phyloP scores from a whole-genome alignment of 2,797 vertebrate genomes.

The Podarcis lilfordi region DNA sequence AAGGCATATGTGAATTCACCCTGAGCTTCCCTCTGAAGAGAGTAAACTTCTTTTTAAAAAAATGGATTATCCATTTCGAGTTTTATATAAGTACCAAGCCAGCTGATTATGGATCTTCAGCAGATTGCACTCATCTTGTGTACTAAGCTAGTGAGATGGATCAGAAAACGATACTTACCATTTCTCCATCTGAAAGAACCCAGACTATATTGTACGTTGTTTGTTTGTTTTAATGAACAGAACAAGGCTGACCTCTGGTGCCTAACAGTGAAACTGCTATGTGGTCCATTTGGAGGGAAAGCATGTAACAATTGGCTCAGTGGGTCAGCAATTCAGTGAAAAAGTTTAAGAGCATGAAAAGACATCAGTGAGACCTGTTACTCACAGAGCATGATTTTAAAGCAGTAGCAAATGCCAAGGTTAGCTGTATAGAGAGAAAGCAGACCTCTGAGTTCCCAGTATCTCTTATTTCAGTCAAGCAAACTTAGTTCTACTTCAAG shows the following conservation, averaged over 20 bases:
- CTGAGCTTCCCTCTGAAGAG: not conserved
- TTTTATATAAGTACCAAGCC: not conserved
- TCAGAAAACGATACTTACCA: not conserved
- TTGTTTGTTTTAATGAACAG: slow-evolving; percentile 52
- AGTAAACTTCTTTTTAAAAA: not conserved
- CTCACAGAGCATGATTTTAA: too few species aligned
- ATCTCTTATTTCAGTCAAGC: too few species aligned
- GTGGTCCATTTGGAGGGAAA: not conserved
- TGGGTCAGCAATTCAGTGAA: not conserved
- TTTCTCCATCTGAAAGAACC: slow-evolving; percentile 23
- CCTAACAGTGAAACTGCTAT: slow-evolving; percentile 52
- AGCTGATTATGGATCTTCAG: not conserved
- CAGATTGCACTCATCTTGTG: not conserved
- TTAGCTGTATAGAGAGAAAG: too few species aligned
- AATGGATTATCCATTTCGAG: not conserved
- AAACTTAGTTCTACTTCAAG: not conserved
- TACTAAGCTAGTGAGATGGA: not conserved
- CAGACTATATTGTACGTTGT: too few species aligned
- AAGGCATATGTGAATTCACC: not conserved
- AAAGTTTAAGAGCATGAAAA: not conserved
- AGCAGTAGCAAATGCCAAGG: too few species aligned
- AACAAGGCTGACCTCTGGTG: slow-evolving; percentile 80
- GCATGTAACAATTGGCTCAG: not conserved
- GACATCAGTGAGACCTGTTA: too few species aligned
- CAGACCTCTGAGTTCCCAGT: too few species aligned